A percentile compares a stretch with the other conserved stretches of the same genome.
phyloP scores from a whole-genome alignment of 2,113 vertebrate species.

The Sorex araneus region DNA sequence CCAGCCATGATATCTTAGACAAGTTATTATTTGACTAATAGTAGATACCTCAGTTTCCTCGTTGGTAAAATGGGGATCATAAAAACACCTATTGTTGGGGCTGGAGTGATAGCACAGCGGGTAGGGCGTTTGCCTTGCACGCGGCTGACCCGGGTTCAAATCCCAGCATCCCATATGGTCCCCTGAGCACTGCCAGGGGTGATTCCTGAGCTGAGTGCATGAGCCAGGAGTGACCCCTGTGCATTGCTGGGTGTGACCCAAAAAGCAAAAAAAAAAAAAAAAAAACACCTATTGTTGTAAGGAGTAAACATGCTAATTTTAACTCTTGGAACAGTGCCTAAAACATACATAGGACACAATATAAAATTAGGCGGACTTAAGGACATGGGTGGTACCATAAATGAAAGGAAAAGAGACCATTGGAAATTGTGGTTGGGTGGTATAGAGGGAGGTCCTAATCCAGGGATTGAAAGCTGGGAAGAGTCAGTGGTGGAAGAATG shows the following conservation, averaged over 20 bases:
- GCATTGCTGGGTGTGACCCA: too few species aligned
- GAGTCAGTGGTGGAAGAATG: background rate
- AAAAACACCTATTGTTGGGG: background rate
- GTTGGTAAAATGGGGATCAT: constrained; percentile 35
- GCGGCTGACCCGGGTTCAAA: too few species aligned
- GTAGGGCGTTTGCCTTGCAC: too few species aligned
- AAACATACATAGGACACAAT: background rate
- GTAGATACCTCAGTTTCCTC: constrained; percentile 21
- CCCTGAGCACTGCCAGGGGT: too few species aligned
- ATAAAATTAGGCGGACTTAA: constrained; percentile 18
- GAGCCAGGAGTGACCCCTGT: too few species aligned
- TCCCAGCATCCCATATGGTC: too few species aligned
- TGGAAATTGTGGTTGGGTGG: background rate
- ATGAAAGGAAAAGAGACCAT: background rate
- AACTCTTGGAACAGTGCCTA: background rate
- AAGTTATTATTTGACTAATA: background rate
- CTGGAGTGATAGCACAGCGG: too few species aligned
- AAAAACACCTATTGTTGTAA: background rate
- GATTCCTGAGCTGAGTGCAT: too few species aligned
- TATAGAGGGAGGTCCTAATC: background rate
- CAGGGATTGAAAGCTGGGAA: background rate
- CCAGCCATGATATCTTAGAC: background rate
- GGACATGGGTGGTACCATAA: background rate
- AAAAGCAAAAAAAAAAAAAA: too few species aligned
- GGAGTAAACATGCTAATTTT: background rate